Evolutionary conservation across 2,113 vertebrate species (phyloP), one percentile per base, ranked within the genome.

Genomic region (Nothocercus nigrocapillus): DNA sequence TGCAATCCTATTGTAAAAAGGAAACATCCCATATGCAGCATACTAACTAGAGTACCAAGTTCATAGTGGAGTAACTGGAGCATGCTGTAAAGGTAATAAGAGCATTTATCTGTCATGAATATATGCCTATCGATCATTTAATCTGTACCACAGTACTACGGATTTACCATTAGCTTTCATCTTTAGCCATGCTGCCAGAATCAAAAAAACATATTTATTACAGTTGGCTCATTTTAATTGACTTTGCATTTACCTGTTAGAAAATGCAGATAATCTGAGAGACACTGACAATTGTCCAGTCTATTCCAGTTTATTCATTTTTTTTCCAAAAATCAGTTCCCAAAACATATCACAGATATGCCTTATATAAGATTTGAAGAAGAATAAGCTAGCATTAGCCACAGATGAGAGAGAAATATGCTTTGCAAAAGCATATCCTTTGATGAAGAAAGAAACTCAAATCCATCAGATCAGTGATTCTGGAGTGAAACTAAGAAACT

Each of bases 81-180:
- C 85, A 61, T 56, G 61, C 51, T 61, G 42, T 68, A 89, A 81
- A 90, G 62, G 85, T 92, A 93, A 85, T 62, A 91, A 94, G 42
- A 94, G 38, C 61, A 92, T 92, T 97, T 92, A 85, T 89, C 58
- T 90, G 34, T 84, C 90, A 79, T 53, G 73, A 92, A 88, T 84
- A 40, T 32, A 88, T 93, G 84, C 72, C 91, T 88, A 93, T 47
- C 82, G 81, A 85, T 95, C 62, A 79, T 86, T 92, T 96, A 81
- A 93, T 94, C 78, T 92, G 22, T 90, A 54, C 75, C 87, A 82
- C 72, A 93, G 34, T 69, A 42, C 91, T 91, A 94, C 90, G 40
- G 70, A 95, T 95, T 93, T 94, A 77, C 73, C 85, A 92, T 93
- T 88, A 87, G 64, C 78, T 93, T 97, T 96, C 69, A 93, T 81